A percentile compares a stretch with the other conserved stretches of the same genome.
These are phyloP conservation scores for Epinephelus cyanopodus DNA, from an alignment of 2,113 vertebrate genomes.

Conservation along the genomic window DNA sequence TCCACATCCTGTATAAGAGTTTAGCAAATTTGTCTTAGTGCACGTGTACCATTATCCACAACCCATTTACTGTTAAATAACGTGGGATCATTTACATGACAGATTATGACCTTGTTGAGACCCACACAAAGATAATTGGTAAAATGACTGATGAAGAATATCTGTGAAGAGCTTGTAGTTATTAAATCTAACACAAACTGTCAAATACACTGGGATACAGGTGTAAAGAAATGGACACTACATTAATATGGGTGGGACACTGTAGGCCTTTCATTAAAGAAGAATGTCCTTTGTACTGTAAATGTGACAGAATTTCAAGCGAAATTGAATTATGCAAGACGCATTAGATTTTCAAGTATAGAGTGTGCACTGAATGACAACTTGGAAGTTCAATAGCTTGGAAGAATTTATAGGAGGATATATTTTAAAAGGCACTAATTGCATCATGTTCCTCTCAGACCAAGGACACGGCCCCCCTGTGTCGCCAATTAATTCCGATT, in stretches of 20 bases:
- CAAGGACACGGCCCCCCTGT: not conserved
- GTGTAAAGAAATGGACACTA: conserved; percentile 7
- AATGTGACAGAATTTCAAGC: not conserved
- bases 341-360: not conserved
- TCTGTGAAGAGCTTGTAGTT: conserved; percentile 22
- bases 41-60: conserved; percentile 3
- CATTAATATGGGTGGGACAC: conserved; percentile 9
- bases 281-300: conserved; percentile 1
- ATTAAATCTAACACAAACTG: conserved; percentile 25
- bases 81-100: conserved; percentile 37
- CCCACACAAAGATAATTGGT: conserved; percentile 37
- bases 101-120: conserved; percentile 49
- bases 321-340: not conserved
- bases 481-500: conserved; percentile 6
- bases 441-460: not conserved
- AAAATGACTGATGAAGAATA: conserved; percentile 33
- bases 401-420: not conserved
- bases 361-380: conserved; percentile 7
- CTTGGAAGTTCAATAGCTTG: conserved; percentile 3
- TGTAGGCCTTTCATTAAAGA: not conserved
- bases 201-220: conserved; percentile 17
- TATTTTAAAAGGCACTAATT: not conserved
- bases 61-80: conserved; percentile 3
- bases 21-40: not conserved
- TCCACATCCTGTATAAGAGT: not conserved